Evolutionary conservation across 2,113 vertebrate genomes (phyloP).

Genomic region (Brachyhypopomus occidentalis): DNA sequence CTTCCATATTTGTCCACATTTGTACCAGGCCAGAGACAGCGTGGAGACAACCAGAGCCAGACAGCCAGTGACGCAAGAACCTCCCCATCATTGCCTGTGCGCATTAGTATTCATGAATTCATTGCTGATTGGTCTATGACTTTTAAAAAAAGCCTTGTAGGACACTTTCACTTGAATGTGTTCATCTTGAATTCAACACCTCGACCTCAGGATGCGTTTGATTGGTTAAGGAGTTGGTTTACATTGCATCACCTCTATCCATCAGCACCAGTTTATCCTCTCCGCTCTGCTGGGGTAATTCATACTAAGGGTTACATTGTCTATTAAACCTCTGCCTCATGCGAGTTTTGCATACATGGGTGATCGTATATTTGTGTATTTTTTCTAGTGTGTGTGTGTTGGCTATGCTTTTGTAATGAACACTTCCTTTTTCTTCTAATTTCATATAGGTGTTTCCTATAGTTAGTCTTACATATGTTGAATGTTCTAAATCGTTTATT

Average conservation of each 20-base stretch:
- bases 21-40: neutral
- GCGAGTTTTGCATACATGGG: too few species aligned
- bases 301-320: neutral
- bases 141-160: neutral
- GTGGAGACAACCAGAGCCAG: neutral
- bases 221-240: slow-evolving; percentile 7
- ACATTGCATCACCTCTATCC: neutral
- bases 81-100: neutral
- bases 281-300: neutral
- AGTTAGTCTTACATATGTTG: too few species aligned
- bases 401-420: too few species aligned
- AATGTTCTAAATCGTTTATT: too few species aligned
- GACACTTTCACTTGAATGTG: neutral
- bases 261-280: neutral
- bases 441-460: too few species aligned
- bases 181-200: neutral
- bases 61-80: neutral
- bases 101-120: slow-evolving; percentile 10
- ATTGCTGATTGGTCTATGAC: neutral
- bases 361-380: too few species aligned
- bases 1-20: neutral
- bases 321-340: too few species aligned
- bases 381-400: too few species aligned
- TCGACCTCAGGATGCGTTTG: neutral
- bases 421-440: too few species aligned